Percentiles rank a stretch among this genome's conserved stretches.
Evolutionary conservation across 2,888 invertebrate species (phyloP).

Genomic region (Melieria picta): DNA sequence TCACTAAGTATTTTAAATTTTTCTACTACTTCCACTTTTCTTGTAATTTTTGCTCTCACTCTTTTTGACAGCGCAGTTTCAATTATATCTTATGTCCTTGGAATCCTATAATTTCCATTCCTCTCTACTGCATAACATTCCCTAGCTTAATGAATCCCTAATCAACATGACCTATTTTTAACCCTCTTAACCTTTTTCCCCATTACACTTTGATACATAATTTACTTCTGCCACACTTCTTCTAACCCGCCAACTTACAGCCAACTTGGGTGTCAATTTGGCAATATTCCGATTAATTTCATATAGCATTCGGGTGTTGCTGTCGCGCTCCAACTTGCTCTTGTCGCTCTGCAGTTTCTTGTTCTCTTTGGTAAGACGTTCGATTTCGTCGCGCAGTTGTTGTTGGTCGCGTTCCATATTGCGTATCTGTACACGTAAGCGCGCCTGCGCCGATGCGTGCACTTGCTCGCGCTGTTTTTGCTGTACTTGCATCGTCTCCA

Average conservation of each 20-base stretch:
- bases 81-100: too few species aligned
- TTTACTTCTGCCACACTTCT: too few species aligned
- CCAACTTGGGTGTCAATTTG: slow-evolving; percentile 63
- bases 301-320: slow-evolving; percentile 79
- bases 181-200: too few species aligned
- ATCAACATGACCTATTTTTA: too few species aligned
- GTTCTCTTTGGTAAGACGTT: slow-evolving; percentile 75
- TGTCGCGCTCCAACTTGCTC: slow-evolving; percentile 69
- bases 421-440: slow-evolving; percentile 79
- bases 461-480: slow-evolving; percentile 78
- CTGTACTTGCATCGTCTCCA: slow-evolving; percentile 74
- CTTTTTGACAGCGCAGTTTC: too few species aligned
- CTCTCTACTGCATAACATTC: too few species aligned
- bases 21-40: too few species aligned
- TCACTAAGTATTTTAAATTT: too few species aligned
- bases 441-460: slow-evolving; percentile 76
- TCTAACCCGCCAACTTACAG: slow-evolving; percentile 26
- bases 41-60: too few species aligned
- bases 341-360: slow-evolving; percentile 72
- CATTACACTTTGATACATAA: too few species aligned
- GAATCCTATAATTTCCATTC: too few species aligned
- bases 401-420: slow-evolving; percentile 77
- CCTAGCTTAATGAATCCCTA: too few species aligned
- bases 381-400: slow-evolving; percentile 73
- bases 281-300: slow-evolving; percentile 77